A percentile compares a stretch with the other conserved stretches of the same genome.
phyloP scores from a whole-genome alignment of 92 coral and sea anemone genomes.

The Porites divaricata region DNA sequence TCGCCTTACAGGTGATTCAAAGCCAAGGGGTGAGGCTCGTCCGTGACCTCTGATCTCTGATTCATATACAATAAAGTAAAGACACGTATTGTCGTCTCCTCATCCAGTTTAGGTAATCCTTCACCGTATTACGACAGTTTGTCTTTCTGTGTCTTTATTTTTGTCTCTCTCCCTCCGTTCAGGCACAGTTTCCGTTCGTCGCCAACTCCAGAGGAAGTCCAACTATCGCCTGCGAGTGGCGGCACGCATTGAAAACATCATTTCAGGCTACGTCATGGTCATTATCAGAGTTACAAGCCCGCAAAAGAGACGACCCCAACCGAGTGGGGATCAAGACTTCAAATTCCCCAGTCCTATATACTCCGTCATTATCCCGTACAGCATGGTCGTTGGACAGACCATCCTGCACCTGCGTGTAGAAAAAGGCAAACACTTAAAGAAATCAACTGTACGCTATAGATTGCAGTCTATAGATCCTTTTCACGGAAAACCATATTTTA shows the following conservation, averaged over 20 bases:
- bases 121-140: too few relatives aligned
- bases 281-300: conserved; percentile 55
- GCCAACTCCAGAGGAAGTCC: conserved; percentile 50
- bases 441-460: conserved; percentile 52
- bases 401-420: conserved; percentile 64
- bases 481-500: conserved; percentile 34
- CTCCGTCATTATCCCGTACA: conserved; percentile 76
- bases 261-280: conserved; percentile 57
- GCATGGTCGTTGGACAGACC: conserved; percentile 59
- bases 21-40: too few relatives aligned
- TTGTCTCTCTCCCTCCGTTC: too few relatives aligned
- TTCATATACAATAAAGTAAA: too few relatives aligned
- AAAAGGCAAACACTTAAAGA: conserved; percentile 32
- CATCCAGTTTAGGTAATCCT: too few relatives aligned
- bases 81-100: too few relatives aligned
- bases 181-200: conserved; percentile 45
- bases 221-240: conserved; percentile 71
- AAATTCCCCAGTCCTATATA: conserved; percentile 70
- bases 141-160: too few relatives aligned
- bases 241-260: conserved; percentile 74
- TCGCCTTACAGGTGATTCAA: too few relatives aligned
- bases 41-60: too few relatives aligned
- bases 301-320: not conserved
- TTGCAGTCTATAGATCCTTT: conserved; percentile 39
- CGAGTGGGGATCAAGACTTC: not conserved